Conservation (phyloP, 2,888 invertebrate species). For the Acleris sparsana region DNA sequence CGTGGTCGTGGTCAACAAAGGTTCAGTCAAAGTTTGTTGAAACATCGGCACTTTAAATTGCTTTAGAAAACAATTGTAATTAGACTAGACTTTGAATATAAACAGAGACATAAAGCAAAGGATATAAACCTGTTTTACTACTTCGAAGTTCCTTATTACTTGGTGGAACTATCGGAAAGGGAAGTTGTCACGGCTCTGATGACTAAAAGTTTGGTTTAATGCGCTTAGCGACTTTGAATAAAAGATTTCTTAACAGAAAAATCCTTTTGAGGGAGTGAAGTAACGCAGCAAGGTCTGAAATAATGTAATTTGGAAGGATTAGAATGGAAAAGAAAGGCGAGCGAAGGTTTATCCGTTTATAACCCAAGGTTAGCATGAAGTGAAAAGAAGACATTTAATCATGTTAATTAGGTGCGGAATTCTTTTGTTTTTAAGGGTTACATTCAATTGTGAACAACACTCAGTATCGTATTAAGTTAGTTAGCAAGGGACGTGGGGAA, state of each 20-base stretch:
- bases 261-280: neutral
- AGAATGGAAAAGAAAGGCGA: conserved; percentile 11
- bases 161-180: conserved; percentile 24
- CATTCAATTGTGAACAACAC: no score
- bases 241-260: conserved; percentile 3
- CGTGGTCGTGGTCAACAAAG: no score
- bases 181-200: conserved; percentile 12
- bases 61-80: conserved; percentile 16
- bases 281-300: neutral
- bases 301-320: conserved; percentile 9
- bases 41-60: no score
- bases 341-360: neutral
- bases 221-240: neutral
- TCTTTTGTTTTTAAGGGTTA: no score
- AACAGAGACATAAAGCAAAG: conserved; percentile 23
- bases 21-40: no score
- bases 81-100: conserved; percentile 23
- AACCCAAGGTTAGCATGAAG: no score
- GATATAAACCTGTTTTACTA: conserved; percentile 21
- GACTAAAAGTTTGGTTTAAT: conserved; percentile 9
- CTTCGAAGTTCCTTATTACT: conserved; percentile 26
- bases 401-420: no score
- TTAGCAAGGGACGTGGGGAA: no score
- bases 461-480: no score
- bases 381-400: no score